These are phyloP conservation scores for Moxostoma hubbsi DNA, from an alignment of 2,797 vertebrate species.

Conservation along the genomic window DNA sequence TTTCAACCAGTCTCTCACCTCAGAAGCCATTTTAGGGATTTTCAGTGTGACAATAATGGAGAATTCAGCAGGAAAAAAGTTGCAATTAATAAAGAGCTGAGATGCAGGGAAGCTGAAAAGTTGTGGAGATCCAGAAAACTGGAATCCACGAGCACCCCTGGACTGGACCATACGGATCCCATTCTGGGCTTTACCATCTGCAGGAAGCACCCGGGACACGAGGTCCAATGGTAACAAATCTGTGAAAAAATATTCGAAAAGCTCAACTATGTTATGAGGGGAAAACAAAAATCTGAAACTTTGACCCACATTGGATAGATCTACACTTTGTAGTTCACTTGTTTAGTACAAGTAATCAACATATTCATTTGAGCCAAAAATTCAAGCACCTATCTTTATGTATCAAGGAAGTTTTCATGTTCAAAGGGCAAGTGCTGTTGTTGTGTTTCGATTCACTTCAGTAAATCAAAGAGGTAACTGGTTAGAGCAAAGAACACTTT, in stretches of 20 bases:
- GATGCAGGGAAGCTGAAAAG: constrained; percentile 84
- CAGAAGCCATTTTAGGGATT: constrained; percentile 67
- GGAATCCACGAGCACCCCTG: constrained; percentile 82
- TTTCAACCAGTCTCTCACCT: constrained; percentile 75
- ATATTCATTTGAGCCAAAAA: background rate
- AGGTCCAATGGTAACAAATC: constrained; percentile 90
- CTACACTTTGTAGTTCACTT: background rate
- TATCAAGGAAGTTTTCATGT: constrained; percentile 29
- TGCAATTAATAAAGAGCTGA: constrained; percentile 86
- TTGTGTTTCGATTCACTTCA: constrained; percentile 44
- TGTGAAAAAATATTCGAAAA: constrained; percentile 58
- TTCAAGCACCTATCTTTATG: background rate
- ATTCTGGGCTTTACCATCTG: constrained; percentile 32
- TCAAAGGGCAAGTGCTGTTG: constrained; percentile 32
- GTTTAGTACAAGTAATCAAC: background rate
- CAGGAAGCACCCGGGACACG: constrained; percentile 78
- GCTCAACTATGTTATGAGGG: background rate
- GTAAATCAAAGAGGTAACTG: constrained; percentile 39
- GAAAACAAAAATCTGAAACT: background rate
- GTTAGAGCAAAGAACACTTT: constrained; percentile 19
- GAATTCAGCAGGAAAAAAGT: constrained; percentile 90
- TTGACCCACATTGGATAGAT: background rate
- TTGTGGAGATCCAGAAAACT: constrained; percentile 63
- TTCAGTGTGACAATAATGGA: constrained; percentile 88
- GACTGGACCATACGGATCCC: constrained; percentile 81